Percentiles rank a stretch among this genome's conserved stretches.
Evolutionary conservation across 1,140 invertebrate genomes (phyloP).

Genomic region (Arion vulgaris): DNA sequence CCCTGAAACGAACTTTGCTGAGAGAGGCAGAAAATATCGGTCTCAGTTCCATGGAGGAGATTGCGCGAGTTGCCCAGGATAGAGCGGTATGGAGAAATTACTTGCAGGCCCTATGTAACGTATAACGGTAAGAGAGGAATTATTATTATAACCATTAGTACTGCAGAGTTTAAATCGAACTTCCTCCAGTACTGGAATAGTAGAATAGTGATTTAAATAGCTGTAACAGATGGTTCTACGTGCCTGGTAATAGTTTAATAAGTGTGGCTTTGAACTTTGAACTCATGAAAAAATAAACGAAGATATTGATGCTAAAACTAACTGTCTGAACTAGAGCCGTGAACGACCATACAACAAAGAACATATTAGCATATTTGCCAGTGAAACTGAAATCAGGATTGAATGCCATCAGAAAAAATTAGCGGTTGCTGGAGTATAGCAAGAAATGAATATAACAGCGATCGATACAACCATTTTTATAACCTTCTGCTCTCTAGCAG

Average conservation of each 20-base stretch:
- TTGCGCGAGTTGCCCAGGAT: too few relatives aligned
- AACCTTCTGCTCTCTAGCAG: background rate
- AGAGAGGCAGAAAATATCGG: too few relatives aligned
- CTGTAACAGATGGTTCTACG: too few relatives aligned
- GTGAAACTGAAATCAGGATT: background rate
- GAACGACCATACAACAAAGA: background rate
- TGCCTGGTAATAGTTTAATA: background rate
- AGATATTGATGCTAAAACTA: background rate
- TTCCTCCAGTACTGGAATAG: too few relatives aligned
- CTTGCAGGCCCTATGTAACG: too few relatives aligned
- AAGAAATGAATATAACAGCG: background rate
- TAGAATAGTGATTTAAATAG: too few relatives aligned
- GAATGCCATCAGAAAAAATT: background rate
- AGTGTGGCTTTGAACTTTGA: constrained; percentile 1
- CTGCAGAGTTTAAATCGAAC: too few relatives aligned
- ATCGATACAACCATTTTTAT: background rate
- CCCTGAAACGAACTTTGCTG: too few relatives aligned
- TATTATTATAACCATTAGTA: too few relatives aligned
- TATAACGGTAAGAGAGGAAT: too few relatives aligned
- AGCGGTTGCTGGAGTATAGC: background rate
- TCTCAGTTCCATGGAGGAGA: too few relatives aligned
- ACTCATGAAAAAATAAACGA: background rate
- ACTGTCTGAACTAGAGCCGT: background rate
- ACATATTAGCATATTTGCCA: background rate
- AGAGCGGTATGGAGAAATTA: too few relatives aligned